Percentiles rank a stretch among this genome's conserved stretches.
Conservation (phyloP, 2,888 invertebrate species). For the Gerris lacustris region DNA sequence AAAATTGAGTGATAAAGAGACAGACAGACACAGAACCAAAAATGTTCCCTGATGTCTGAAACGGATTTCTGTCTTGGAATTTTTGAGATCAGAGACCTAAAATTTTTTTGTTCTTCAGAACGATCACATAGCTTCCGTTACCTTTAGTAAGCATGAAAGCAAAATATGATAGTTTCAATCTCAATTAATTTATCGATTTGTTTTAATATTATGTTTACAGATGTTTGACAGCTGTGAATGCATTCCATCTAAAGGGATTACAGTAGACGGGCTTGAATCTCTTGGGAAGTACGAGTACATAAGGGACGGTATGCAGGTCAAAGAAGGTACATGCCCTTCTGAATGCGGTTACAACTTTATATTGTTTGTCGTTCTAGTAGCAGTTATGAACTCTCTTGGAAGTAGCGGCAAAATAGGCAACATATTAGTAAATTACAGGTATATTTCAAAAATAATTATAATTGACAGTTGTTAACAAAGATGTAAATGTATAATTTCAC, state of each 20-base stretch:
- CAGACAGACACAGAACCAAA: too few species aligned
- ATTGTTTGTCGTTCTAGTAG: conserved; percentile 40
- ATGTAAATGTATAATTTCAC: conserved; percentile 13
- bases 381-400: conserved; percentile 46
- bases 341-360: conserved; percentile 41
- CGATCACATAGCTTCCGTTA: too few species aligned
- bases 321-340: conserved; percentile 40
- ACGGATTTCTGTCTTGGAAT: too few species aligned
- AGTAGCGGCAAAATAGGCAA: conserved; percentile 55
- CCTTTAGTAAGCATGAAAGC: too few species aligned
- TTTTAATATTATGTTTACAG: conserved; percentile 28
- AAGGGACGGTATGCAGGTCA: conserved; percentile 27
- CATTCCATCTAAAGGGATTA: conserved; percentile 24
- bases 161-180: too few species aligned
- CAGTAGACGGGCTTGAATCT: conserved; percentile 19
- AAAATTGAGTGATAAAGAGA: too few species aligned
- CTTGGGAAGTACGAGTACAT: conserved; percentile 19
- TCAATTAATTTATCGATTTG: too few species aligned
- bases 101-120: too few species aligned
- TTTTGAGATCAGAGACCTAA: too few species aligned
- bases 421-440: conserved; percentile 50
- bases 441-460: conserved; percentile 12
- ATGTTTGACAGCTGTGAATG: conserved; percentile 36
- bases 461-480: not conserved
- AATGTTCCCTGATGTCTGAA: too few species aligned